A percentile compares a stretch with the other conserved stretches of the same genome.
These are phyloP conservation scores for Pteropus rufus DNA, from an alignment of 2,797 vertebrate species.

Conservation along the genomic window DNA sequence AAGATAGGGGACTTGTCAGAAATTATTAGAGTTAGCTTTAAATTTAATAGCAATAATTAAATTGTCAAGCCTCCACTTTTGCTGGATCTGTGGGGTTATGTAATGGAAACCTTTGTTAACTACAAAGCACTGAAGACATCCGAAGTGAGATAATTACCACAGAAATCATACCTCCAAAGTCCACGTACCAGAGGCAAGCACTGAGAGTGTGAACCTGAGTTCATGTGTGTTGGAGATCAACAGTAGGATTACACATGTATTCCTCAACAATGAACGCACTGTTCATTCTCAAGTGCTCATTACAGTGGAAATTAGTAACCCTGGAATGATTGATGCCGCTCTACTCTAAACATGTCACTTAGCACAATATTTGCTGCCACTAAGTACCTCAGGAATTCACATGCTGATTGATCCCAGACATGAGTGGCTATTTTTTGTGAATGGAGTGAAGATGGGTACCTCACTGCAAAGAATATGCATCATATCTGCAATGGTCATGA, in stretches of 20 bases:
- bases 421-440: constrained; percentile 54
- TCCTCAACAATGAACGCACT: constrained; percentile 49
- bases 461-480: not conserved
- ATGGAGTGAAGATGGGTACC: not conserved
- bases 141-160: constrained; percentile 29
- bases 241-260: constrained; percentile 32
- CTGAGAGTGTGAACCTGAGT: constrained; percentile 33
- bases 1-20: constrained; percentile 38
- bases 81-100: not conserved
- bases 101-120: constrained; percentile 51
- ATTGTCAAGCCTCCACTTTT: not conserved
- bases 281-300: constrained; percentile 42
- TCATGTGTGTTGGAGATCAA: constrained; percentile 32
- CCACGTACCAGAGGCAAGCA: constrained; percentile 23
- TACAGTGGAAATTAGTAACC: constrained; percentile 69
- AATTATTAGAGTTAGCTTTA: constrained; percentile 36
- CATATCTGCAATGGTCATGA: not conserved
- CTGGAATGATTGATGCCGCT: constrained; percentile 42
- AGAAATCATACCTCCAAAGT: constrained; percentile 47
- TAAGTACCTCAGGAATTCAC: constrained; percentile 56
- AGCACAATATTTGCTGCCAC: constrained; percentile 28
- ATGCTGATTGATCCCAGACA: constrained; percentile 15
- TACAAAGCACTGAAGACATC: not conserved
- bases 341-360: constrained; percentile 19
- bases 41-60: constrained; percentile 59